Base-by-base conservation (phyloP, 2,113 vertebrate species). In the Ophthalmolycus amberensis region DNA sequence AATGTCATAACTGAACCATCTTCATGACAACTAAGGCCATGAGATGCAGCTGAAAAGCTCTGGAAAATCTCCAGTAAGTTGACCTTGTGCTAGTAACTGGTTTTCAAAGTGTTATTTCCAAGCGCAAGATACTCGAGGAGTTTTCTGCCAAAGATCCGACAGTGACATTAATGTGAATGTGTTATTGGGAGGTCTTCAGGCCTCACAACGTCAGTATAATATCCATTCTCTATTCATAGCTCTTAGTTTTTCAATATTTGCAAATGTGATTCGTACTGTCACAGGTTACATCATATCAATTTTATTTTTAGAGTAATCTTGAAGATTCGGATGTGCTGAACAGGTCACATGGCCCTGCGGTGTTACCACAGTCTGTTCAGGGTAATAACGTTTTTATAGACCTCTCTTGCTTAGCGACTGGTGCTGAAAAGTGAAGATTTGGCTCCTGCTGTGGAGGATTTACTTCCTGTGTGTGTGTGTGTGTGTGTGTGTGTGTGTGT, bases 341-440 rank as follows among this genome's bases (percentile, higher is more conserved):
- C 75, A 88, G 87, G 84, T 92, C 77, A 69, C 73, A 71, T 74
- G 48, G 76, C 63, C 64, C 76, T 75, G 75, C 71, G 56, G 75
- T 79, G 82, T 91, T 91, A 87, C 81, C 82, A 88, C 88, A 90
- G 84, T 83, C 54, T 84, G 90, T 92, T 93, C 83, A 64, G 88
- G 71, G 54, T 78, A 88, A 91, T 94, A 92, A 89, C 5, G 84
- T 71, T 90, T 94, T 94, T 90, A 94, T 91, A 89, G 90, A 92
- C 79, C 79, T 85, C 78, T 71, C 74, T 75, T 87, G 59, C 85
- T 87, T 56, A 62, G 83, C 90, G 84, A 83, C 85, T 82, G 63
- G 42, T 80, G 73, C 72, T 86, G 74, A 87, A 90, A 90, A 87
- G 72, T 77, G 75, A 90, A 89, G 80, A 85, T 83, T 83, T 44